These are phyloP conservation scores for Mus caroli DNA, from an alignment of 2,797 vertebrate genomes.

Conservation along the genomic window DNA sequence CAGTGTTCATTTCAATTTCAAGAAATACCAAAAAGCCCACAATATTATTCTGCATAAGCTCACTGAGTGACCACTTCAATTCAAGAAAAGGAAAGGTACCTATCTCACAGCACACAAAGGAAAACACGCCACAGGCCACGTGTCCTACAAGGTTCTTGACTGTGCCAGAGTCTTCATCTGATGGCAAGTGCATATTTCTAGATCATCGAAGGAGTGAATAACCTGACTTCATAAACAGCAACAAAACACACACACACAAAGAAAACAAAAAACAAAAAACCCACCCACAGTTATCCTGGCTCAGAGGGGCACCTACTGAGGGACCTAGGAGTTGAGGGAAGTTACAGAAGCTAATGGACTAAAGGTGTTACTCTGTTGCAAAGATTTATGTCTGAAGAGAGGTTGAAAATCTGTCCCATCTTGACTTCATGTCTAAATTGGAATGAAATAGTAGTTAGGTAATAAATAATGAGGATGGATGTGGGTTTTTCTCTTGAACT, in stretches of 20 bases:
- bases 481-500: not conserved
- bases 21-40: not conserved
- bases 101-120: not conserved
- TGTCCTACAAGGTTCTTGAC: not conserved
- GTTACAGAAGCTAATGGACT: not conserved
- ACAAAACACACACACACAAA: not conserved
- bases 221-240: not conserved
- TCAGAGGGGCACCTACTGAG: not conserved
- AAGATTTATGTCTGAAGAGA: not conserved
- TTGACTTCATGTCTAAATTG: constrained; percentile 15
- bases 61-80: too few species aligned
- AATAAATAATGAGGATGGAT: not conserved
- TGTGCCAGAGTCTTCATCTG: constrained; percentile 31
- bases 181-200: constrained; percentile 24
- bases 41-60: not conserved
- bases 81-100: not conserved
- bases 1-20: constrained; percentile 26
- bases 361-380: not conserved
- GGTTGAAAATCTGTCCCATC: not conserved
- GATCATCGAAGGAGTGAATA: constrained; percentile 28
- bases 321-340: not conserved
- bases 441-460: not conserved
- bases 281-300: not conserved
- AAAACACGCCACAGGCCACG: not conserved
- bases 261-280: not conserved